Conservation (phyloP, 2,113 vertebrate genomes). For the Anser brachyrhynchus region DNA sequence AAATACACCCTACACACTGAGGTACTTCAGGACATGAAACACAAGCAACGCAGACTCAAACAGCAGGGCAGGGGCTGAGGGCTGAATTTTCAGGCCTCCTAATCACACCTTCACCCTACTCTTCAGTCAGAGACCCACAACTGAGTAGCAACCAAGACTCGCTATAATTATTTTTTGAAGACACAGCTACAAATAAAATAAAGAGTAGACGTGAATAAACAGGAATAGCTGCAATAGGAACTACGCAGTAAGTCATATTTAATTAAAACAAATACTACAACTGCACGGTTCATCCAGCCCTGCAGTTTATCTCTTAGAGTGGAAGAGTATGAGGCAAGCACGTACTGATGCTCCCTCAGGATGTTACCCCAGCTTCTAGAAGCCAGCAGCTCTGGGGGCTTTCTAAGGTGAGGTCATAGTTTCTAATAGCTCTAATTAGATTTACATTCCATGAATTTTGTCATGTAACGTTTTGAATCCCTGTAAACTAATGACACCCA, state of each 20-base stretch:
- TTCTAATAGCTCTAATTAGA: not conserved
- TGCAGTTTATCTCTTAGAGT: not conserved
- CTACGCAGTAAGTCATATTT: not conserved
- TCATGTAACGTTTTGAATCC: not conserved
- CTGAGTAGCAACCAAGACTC: not conserved
- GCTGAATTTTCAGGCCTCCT: not conserved
- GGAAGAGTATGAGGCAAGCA: not conserved
- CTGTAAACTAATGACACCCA: not conserved
- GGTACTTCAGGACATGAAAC: not conserved
- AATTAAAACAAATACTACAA: not conserved
- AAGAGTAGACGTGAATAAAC: not conserved
- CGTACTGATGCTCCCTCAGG: not conserved
- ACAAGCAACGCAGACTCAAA: not conserved
- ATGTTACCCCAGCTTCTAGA: not conserved
- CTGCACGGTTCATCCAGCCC: rapidly evolving
- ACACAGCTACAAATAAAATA: not conserved
- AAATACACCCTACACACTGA: not conserved
- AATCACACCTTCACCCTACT: not conserved
- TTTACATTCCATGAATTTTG: not conserved
- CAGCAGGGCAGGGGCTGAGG: not conserved
- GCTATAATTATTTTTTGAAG: not conserved
- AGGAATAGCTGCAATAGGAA: not conserved
- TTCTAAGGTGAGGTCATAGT: not conserved
- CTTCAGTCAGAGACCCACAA: not conserved
- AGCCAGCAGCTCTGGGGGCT: not conserved